These are phyloP conservation scores for Tenthredo distinguenda DNA, from an alignment of 2,888 invertebrate species.

Conservation along the genomic window DNA sequence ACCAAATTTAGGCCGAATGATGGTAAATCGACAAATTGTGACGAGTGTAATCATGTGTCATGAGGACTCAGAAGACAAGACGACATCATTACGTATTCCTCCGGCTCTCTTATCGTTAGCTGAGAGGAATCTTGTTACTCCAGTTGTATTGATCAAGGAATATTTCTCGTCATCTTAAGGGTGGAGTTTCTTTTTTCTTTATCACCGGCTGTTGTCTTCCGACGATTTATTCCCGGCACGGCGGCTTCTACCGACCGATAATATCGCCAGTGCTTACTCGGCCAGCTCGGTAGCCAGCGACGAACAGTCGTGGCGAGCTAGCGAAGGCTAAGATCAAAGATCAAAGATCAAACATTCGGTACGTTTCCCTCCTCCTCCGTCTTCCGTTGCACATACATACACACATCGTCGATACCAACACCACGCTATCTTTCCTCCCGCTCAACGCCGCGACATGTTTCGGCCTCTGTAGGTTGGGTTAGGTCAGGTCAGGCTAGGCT, in stretches of 20 bases:
- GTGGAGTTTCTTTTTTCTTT: not conserved
- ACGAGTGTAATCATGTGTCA: not conserved
- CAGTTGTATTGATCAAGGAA: not conserved
- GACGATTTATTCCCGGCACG: not conserved
- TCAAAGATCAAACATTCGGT: slow-evolving; percentile 46
- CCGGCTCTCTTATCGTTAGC: not conserved
- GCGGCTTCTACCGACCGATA: not conserved
- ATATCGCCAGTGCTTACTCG: not conserved
- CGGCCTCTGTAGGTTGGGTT: slow-evolving; percentile 5
- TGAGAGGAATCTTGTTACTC: not conserved
- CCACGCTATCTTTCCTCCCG: not conserved
- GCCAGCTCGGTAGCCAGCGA: not conserved
- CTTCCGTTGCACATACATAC: not conserved
- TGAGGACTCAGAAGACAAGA: not conserved
- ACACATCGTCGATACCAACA: not conserved
- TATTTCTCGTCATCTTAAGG: not conserved
- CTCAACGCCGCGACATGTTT: not conserved
- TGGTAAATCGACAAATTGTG: not conserved
- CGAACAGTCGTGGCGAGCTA: not conserved
- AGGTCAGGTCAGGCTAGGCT: slow-evolving; percentile 18
- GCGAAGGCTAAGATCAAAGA: slow-evolving; percentile 38
- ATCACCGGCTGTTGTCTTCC: not conserved
- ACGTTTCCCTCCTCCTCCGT: not conserved
- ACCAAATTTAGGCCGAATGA: not conserved
- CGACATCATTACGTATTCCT: not conserved